These are phyloP conservation scores for Cranoglanis bouderius DNA, from an alignment of 2,113 vertebrate species.

Conservation along the genomic window DNA sequence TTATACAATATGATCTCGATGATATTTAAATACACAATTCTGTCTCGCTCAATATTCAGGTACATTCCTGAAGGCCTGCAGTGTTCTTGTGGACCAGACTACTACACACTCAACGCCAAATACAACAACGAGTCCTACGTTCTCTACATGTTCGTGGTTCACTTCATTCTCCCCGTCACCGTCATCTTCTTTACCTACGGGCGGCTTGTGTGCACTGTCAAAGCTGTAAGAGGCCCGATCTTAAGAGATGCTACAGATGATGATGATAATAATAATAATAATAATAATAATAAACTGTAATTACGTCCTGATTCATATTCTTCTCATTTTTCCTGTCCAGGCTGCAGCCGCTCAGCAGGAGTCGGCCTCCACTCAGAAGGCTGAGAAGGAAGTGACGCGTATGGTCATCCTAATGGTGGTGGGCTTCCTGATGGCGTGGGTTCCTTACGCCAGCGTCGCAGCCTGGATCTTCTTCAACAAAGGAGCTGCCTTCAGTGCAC, in stretches of 20 bases:
- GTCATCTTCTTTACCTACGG: conserved; percentile 74
- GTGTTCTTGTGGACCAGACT: conserved; percentile 73
- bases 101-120: conserved; percentile 72
- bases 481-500: conserved; percentile 68
- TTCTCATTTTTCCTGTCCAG: conserved; percentile 46
- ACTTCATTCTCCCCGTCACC: conserved; percentile 67
- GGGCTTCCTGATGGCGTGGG: conserved; percentile 74
- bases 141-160: conserved; percentile 70
- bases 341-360: conserved; percentile 73
- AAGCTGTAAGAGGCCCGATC: conserved; percentile 63
- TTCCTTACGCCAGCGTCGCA: conserved; percentile 69
- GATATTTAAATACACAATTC: neutral
- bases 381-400: conserved; percentile 71
- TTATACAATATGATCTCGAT: neutral
- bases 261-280: too few relatives aligned
- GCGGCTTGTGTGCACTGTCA: conserved; percentile 73
- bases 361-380: conserved; percentile 72
- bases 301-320: neutral
- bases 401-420: conserved; percentile 78
- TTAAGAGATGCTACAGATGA: neutral
- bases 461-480: conserved; percentile 77
- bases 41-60: conserved; percentile 51
- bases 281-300: neutral
- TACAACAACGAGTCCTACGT: conserved; percentile 76
- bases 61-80: conserved; percentile 76